These are phyloP conservation scores for Carapus acus DNA, from an alignment of 2,797 vertebrate species.

Conservation along the genomic window DNA sequence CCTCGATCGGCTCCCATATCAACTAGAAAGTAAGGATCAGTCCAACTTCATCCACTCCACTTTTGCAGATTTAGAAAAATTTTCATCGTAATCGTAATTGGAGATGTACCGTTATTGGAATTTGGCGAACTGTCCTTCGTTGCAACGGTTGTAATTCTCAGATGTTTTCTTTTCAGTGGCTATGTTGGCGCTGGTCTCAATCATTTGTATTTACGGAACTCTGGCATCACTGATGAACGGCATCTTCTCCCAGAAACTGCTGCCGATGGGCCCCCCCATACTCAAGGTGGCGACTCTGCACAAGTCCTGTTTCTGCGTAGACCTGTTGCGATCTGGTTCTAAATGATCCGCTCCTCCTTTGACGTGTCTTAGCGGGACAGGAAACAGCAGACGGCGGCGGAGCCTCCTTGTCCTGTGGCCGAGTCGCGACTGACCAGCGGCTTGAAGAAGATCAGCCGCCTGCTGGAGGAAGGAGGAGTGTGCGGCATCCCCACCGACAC, in stretches of 20 bases:
- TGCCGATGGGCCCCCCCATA: constrained; percentile 74
- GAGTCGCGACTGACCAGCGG: constrained; percentile 76
- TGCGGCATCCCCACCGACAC: constrained; percentile 87
- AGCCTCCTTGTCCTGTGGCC: constrained; percentile 65
- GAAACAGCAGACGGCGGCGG: constrained; percentile 37
- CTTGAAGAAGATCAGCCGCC: constrained; percentile 70
- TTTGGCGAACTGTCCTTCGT: not conserved
- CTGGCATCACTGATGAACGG: constrained; percentile 76
- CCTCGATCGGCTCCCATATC: constrained; percentile 69
- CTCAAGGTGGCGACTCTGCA: constrained; percentile 68
- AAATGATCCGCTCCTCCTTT: not conserved
- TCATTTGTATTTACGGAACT: constrained; percentile 77
- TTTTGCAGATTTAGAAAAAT: too few species aligned
- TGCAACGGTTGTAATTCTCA: not conserved
- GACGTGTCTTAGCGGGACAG: constrained; percentile 41
- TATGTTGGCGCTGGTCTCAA: constrained; percentile 71
- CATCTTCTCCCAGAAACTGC: constrained; percentile 72
- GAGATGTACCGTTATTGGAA: too few species aligned
- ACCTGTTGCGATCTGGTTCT: not conserved
- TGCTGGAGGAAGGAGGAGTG: constrained; percentile 74
- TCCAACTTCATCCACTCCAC: not conserved
- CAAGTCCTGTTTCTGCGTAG: not conserved
- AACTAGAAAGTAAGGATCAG: constrained; percentile 76
- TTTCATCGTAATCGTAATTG: too few species aligned
- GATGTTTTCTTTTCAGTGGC: constrained; percentile 64